Base-by-base conservation (phyloP, 2,797 vertebrate genomes). In the Orestias chungarensis region DNA sequence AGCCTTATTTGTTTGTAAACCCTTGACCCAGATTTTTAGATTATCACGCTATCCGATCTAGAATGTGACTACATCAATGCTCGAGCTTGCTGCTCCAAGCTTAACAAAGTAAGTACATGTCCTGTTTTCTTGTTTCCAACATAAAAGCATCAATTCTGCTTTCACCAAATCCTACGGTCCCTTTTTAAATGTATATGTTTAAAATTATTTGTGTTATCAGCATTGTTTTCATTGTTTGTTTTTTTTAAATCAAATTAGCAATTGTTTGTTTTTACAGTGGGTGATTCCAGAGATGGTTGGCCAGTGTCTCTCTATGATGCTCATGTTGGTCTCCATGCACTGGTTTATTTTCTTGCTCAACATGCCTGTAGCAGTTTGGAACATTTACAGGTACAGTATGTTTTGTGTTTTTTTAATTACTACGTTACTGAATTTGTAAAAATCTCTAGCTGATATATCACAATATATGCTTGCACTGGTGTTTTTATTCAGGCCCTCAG, bases 21-120 rank as follows among this genome's bases (percentile, higher is more conserved):
- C 94, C 95, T 97, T 96, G 93, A 95, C 93, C 70, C 68, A 4
- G 17, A 27, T 12, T 29, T 79, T 93, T 99, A 61, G 98, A 99
- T 99, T 79, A 99, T 99, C 83, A 99, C 97, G 1, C 78, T 99
- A 31, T 99, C 97, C 57, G 98, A 99, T 93, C 94, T 99, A 86
- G 98, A 99, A 91, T 99, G 98, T 86, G 98, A 99, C 91, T 99
- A 99, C 90, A 98, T 99, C 85, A 99, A 99, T 0, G 98, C 97
- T 5, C 91, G 97, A 83, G 95, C 98, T 0, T 99, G 98, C 93
- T 99, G 98, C 90, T 97, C 98, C 68, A 99, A 99, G 83, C 93
- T 99, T 43, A 99, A 99, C 92, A 99, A 97, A 96, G 98, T 99
- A 93, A 88, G 88, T 64, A 18, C 25, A 9, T 6, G 40, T 18